Percentiles rank a stretch among this genome's conserved stretches.
Conservation (phyloP, 2,797 vertebrate species). For the Cryptoprocta ferox region DNA sequence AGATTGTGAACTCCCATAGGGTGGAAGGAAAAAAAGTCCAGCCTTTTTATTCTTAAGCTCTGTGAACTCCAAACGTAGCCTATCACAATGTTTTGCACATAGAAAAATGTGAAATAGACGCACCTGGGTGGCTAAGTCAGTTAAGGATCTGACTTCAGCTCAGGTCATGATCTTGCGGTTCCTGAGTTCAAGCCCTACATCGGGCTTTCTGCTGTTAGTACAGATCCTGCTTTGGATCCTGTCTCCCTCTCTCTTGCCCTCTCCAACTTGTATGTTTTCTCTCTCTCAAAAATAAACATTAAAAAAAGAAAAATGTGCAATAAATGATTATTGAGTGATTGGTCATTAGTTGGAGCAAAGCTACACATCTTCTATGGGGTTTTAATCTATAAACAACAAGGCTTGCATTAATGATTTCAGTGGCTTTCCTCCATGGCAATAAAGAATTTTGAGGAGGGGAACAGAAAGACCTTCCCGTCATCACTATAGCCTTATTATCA, state of each 20-base stretch:
- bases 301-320: background rate
- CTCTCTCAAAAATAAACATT: too few relatives aligned
- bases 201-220: too few relatives aligned
- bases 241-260: too few relatives aligned
- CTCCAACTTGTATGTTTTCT: too few relatives aligned
- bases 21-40: background rate
- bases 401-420: background rate
- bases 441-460: background rate
- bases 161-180: too few relatives aligned
- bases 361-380: background rate
- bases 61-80: background rate
- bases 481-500: background rate
- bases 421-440: background rate
- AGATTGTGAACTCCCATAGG: background rate
- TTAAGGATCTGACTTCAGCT: too few relatives aligned
- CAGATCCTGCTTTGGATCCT: too few relatives aligned
- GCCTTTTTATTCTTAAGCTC: background rate
- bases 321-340: slow-evolving; percentile 27
- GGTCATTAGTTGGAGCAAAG: slow-evolving; percentile 18
- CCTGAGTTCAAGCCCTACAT: too few relatives aligned
- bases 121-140: too few relatives aligned
- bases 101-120: background rate
- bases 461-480: background rate
- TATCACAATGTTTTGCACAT: background rate
- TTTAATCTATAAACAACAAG: slow-evolving; percentile 45